A percentile compares a stretch with the other conserved stretches of the same genome.
Evolutionary conservation across 2,888 invertebrate genomes (phyloP).

Genomic region (Euzophera pinguis): DNA sequence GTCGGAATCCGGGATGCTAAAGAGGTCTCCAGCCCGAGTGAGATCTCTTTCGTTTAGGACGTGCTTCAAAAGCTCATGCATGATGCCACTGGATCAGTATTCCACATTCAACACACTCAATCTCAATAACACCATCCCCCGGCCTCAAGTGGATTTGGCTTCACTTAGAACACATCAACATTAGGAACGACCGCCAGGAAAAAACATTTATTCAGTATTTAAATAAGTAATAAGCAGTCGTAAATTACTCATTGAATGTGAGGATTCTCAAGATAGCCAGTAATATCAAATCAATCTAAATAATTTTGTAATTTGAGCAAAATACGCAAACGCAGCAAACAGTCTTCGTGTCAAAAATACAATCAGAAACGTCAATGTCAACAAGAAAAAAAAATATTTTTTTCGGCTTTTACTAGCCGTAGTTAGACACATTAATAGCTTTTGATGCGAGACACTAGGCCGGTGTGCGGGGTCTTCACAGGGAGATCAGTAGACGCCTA

Average conservation of each 20-base stretch:
- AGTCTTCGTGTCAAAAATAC: constrained; percentile 5
- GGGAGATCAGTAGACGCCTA: too few relatives aligned
- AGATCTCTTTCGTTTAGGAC: constrained; percentile 94
- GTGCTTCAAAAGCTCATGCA: constrained; percentile 95
- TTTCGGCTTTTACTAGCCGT: neutral
- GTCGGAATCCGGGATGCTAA: constrained; percentile 91
- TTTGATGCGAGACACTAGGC: too few relatives aligned
- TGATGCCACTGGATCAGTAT: constrained; percentile 59
- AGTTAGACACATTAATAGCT: too few relatives aligned
- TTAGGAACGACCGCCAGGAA: constrained; percentile 6
- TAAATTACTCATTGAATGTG: constrained; percentile 9
- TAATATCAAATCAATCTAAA: constrained; percentile 22
- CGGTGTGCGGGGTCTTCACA: too few relatives aligned
- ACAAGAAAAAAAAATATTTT: neutral
- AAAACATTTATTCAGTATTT: neutral
- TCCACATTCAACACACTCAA: constrained; percentile 24
- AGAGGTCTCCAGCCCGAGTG: constrained; percentile 94
- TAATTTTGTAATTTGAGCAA: constrained; percentile 23
- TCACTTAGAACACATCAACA: constrained; percentile 40
- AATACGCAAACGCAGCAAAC: constrained; percentile 13
- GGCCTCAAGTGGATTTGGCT: constrained; percentile 21
- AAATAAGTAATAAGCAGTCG: neutral
- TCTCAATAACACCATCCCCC: neutral
- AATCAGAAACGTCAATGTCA: constrained; percentile 2
- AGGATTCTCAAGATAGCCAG: constrained; percentile 22